Evolutionary conservation across 2,888 invertebrate species (phyloP).

Genomic region (Cetonia aurata): DNA sequence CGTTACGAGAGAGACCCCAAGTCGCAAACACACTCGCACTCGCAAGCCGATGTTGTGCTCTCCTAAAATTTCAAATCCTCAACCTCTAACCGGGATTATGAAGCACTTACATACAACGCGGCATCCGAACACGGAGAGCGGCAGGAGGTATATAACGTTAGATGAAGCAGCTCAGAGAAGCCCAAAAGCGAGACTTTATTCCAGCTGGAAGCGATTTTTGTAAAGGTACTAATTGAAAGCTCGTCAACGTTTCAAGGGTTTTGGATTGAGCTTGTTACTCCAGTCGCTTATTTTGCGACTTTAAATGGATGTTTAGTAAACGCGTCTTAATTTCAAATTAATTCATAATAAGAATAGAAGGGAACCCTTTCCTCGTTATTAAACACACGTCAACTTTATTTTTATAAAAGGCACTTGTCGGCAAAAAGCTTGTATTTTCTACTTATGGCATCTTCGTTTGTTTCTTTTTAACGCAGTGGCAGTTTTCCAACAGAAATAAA

Average conservation of each 20-base stretch:
- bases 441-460: no score
- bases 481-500: no score
- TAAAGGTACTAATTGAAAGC: constrained; percentile 38
- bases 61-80: constrained; percentile 40
- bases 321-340: constrained; percentile 11
- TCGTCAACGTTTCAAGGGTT: constrained; percentile 33
- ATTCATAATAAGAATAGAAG: constrained; percentile 6
- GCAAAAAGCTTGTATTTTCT: no score
- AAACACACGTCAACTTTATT: no score
- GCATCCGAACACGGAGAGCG: constrained; percentile 11
- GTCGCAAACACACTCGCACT: constrained; percentile 13
- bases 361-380: no score
- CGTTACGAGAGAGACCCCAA: constrained; percentile 8
- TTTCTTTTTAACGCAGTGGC: no score
- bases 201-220: constrained; percentile 30
- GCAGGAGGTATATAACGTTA: constrained; percentile 6
- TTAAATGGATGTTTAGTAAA: constrained; percentile 17
- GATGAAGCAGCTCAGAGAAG: background rate
- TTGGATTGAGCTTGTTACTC: constrained; percentile 22
- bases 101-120: constrained; percentile 36
- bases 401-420: no score
- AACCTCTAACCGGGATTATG: constrained; percentile 41
- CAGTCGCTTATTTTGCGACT: constrained; percentile 13
- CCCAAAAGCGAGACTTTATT: background rate
- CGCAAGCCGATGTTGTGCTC: constrained; percentile 23